Evolutionary conservation across 2,797 vertebrate genomes (phyloP).

Genomic region (Malurus splendens): DNA sequence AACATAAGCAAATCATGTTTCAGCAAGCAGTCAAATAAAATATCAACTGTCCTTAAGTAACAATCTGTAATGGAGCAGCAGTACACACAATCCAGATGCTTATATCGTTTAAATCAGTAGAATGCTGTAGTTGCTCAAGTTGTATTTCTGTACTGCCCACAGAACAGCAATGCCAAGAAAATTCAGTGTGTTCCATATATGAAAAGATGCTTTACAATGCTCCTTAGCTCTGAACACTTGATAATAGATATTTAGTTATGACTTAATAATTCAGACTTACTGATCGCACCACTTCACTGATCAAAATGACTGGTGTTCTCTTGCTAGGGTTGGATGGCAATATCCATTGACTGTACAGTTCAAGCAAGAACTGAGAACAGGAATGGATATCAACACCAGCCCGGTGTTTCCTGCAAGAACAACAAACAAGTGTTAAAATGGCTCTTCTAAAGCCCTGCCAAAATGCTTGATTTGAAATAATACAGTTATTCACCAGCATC

Average conservation of each 20-base stretch:
- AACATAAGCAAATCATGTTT: background rate
- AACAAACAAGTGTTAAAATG: background rate
- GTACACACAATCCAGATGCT: background rate
- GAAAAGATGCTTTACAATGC: background rate
- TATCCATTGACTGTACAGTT: constrained; percentile 96
- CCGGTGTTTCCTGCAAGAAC: constrained; percentile 85
- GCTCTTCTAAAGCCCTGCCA: background rate
- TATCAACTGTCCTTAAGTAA: background rate
- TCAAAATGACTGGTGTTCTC: constrained; percentile 87
- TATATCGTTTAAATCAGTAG: background rate
- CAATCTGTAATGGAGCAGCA: background rate
- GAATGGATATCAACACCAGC: constrained; percentile 98
- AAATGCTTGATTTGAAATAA: background rate
- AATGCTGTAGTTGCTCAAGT: background rate
- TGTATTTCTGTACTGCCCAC: background rate
- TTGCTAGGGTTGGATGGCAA: constrained; percentile 84
- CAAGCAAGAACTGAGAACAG: constrained; percentile 95
- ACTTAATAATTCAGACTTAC: constrained; percentile 71
- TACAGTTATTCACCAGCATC: background rate
- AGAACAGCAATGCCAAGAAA: background rate
- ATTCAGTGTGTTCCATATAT: background rate
- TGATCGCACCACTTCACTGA: constrained; percentile 96
- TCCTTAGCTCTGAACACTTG: background rate
- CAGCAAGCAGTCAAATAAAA: background rate
- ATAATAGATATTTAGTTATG: background rate